These are phyloP conservation scores for Gorsachius magnificus DNA, from an alignment of 2,797 vertebrate species.

Conservation along the genomic window DNA sequence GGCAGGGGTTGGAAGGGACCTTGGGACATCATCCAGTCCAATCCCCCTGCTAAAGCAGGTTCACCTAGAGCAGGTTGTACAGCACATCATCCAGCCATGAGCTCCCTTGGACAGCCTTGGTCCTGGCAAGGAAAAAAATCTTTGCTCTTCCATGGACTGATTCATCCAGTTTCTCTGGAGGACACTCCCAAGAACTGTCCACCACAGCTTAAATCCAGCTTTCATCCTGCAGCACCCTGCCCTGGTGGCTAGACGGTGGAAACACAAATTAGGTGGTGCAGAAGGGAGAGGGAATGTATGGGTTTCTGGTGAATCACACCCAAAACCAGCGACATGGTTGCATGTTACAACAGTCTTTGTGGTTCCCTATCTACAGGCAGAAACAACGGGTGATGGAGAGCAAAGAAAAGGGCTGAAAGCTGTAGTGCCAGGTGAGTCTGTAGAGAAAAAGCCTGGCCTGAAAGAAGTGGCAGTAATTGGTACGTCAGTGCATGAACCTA, in stretches of 20 bases:
- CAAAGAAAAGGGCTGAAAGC: background rate
- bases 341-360: background rate
- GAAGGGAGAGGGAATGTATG: background rate
- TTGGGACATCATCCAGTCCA: no score
- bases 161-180: background rate
- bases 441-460: background rate
- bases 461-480: background rate
- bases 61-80: no score
- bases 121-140: background rate
- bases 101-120: background rate
- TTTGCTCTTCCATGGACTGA: background rate
- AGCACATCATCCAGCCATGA: background rate
- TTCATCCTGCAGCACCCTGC: background rate
- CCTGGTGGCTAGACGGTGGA: background rate
- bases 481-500: rapidly evolving
- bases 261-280: background rate
- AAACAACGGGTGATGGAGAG: background rate
- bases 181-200: background rate
- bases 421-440: background rate
- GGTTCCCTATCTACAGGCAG: background rate
- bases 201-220: background rate
- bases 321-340: rapidly evolving
- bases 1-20: no score
- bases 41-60: no score
- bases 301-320: background rate